Evolutionary conservation across 1,140 invertebrate species (phyloP).

Genomic region (Metopolophium dirhodum): DNA sequence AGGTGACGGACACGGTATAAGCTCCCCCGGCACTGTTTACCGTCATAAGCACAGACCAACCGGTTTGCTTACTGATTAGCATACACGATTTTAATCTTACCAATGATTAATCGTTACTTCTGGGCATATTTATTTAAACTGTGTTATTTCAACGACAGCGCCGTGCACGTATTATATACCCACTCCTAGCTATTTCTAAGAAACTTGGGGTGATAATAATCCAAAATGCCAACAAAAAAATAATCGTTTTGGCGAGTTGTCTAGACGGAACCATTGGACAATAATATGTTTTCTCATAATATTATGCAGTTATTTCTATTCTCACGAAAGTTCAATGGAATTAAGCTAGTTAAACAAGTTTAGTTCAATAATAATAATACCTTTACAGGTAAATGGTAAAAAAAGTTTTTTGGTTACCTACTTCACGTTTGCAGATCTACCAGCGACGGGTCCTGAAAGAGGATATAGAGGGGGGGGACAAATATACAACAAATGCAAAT

Average conservation of each 20-base stretch:
- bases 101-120: conserved; percentile 47
- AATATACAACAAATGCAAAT: not conserved
- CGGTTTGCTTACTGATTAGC: conserved; percentile 39
- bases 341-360: not conserved
- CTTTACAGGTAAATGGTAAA: not conserved
- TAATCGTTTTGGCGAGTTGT: not conserved
- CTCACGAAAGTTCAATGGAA: not conserved
- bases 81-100: conserved; percentile 46
- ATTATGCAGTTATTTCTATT: not conserved
- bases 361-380: not conserved
- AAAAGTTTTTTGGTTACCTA: not conserved
- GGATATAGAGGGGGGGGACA: no score
- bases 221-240: not conserved
- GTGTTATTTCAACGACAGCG: not conserved
- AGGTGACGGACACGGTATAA: not conserved
- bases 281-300: not conserved
- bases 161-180: not conserved
- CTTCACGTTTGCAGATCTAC: no score
- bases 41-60: conserved; percentile 7
- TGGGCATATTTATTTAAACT: conserved; percentile 26
- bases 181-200: not conserved
- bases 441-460: not conserved
- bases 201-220: not conserved
- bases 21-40: conserved; percentile 24
- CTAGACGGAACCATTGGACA: not conserved